A percentile compares a stretch with the other conserved stretches of the same genome.
phyloP scores from a whole-genome alignment of 2,797 vertebrate genomes.

The Micropoecilia bifurca region DNA sequence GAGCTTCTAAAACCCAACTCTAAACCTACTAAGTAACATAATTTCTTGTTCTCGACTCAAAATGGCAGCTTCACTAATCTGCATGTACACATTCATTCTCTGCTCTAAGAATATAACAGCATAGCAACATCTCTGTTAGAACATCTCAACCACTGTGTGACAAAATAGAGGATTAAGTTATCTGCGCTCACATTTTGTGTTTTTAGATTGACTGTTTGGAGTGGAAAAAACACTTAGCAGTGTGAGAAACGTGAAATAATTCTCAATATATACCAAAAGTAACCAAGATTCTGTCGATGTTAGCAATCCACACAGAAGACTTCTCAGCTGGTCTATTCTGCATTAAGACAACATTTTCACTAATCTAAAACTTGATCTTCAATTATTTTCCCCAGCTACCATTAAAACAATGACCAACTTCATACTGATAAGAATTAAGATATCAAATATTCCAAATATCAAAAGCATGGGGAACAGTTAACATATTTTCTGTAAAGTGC shows the following conservation, averaged over 20 bases:
- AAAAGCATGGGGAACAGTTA: neutral
- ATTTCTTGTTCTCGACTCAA: conserved; percentile 11
- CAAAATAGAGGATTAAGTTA: neutral
- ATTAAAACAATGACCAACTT: neutral
- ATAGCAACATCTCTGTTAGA: neutral
- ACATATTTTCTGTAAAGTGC: neutral
- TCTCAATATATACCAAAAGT: neutral
- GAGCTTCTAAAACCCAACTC: conserved; percentile 6
- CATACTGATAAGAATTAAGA: too few relatives aligned
- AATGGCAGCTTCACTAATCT: conserved; percentile 10
- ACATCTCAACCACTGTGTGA: neutral
- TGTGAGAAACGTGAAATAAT: neutral
- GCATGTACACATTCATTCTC: neutral
- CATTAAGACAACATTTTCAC: neutral
- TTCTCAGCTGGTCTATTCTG: neutral
- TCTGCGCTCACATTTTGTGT: neutral
- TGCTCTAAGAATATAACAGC: neutral
- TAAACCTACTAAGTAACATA: conserved; percentile 20
- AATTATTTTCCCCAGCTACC: neutral
- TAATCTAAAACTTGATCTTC: neutral
- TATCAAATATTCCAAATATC: neutral
- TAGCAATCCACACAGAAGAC: neutral
- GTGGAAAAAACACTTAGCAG: neutral
- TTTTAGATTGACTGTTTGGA: neutral
- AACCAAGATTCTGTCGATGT: neutral